phyloP scores from a whole-genome alignment of 2,888 invertebrate genomes.

The Ophonus ardosiacus region DNA sequence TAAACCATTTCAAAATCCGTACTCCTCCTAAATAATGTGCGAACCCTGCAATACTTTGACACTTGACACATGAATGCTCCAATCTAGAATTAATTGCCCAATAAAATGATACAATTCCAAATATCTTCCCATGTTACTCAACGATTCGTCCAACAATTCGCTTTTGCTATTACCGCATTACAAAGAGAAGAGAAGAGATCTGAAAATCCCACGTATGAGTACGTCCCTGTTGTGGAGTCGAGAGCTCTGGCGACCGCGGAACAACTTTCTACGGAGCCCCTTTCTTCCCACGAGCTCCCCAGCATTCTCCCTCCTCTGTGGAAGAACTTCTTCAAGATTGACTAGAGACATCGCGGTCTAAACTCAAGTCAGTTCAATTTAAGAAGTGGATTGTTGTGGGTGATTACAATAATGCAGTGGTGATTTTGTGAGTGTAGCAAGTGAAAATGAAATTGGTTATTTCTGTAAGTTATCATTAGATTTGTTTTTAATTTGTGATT shows the following conservation, averaged over 20 bases:
- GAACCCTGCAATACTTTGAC: not conserved
- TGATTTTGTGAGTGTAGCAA: conserved; percentile 33
- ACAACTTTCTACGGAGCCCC: conserved; percentile 62
- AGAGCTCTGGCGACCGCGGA: conserved; percentile 28
- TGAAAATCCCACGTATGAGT: conserved; percentile 4
- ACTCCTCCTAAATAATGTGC: not conserved
- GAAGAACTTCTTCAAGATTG: conserved; percentile 54
- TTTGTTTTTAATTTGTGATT: not conserved
- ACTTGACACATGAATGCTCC: conserved; percentile 10
- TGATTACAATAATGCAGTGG: conserved; percentile 51
- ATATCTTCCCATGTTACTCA: conserved; percentile 30
- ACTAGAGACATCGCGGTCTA: conserved; percentile 48
- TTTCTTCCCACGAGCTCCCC: conserved; percentile 59
- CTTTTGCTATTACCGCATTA: not conserved
- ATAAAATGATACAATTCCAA: conserved; percentile 4
- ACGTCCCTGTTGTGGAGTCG: conserved; percentile 20
- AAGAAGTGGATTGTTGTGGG: conserved; percentile 56
- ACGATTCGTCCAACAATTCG: conserved; percentile 6
- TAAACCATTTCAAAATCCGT: not conserved
- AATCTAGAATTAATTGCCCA: conserved; percentile 31
- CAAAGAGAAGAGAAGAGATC: conserved; percentile 21
- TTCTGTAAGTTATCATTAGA: conserved; percentile 31
- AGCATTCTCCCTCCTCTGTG: conserved; percentile 28
- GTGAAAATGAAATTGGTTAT: conserved; percentile 53
- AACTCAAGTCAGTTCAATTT: conserved; percentile 45